These are phyloP conservation scores for Cistogaster globosa DNA, from an alignment of 2,888 invertebrate species.

Conservation along the genomic window DNA sequence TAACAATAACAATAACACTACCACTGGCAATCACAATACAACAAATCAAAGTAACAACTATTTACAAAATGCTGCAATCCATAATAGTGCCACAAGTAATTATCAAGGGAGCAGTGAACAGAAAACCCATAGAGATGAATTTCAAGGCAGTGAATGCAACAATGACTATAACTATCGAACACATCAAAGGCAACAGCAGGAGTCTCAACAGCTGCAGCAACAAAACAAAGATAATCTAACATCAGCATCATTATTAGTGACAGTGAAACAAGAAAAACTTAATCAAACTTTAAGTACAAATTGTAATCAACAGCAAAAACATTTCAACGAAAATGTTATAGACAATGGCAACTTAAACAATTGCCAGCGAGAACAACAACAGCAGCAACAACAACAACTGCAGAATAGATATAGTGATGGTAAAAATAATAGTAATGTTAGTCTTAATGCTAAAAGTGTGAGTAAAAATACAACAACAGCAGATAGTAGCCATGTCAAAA, in stretches of 20 bases:
- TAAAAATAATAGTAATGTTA: constrained; percentile 32
- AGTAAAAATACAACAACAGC: constrained; percentile 38
- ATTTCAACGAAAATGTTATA: constrained; percentile 73
- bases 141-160: constrained; percentile 50
- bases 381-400: constrained; percentile 13
- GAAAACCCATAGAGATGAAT: constrained; percentile 56
- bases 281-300: constrained; percentile 69
- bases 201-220: constrained; percentile 59
- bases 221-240: constrained; percentile 67
- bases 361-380: constrained; percentile 24
- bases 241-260: constrained; percentile 71
- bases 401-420: constrained; percentile 33
- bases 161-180: constrained; percentile 50
- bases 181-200: constrained; percentile 66
- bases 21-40: constrained; percentile 30
- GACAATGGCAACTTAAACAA: constrained; percentile 69
- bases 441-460: constrained; percentile 16
- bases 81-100: constrained; percentile 69
- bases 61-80: constrained; percentile 72
- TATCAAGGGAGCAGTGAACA: constrained; percentile 70
- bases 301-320: constrained; percentile 74
- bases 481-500: constrained; percentile 56
- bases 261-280: constrained; percentile 66
- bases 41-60: constrained; percentile 74
- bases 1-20: not conserved